phyloP scores from a whole-genome alignment of 2,888 invertebrate genomes.

The Drosophila neonasuta region DNA sequence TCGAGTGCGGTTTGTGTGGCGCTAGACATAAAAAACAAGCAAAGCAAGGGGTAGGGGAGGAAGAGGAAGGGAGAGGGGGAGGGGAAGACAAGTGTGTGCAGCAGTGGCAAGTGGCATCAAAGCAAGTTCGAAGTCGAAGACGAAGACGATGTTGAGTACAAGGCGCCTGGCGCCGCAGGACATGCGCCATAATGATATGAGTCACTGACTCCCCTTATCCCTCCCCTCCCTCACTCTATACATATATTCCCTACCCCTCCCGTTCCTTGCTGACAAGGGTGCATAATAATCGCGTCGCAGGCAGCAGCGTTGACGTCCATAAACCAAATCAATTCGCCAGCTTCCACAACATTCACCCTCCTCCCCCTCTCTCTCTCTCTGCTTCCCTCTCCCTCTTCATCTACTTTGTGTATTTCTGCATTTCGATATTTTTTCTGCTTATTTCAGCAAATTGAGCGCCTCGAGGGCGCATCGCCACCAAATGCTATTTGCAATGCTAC shows the following conservation, averaged over 20 bases:
- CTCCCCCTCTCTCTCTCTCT: neutral
- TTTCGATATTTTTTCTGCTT: slow-evolving; percentile 57
- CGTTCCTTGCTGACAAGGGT: slow-evolving; percentile 41
- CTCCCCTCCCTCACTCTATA: neutral
- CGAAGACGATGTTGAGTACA: neutral
- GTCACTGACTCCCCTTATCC: slow-evolving; percentile 60
- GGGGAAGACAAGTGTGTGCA: neutral
- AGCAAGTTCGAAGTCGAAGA: slow-evolving; percentile 10
- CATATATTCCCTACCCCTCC: too few relatives aligned
- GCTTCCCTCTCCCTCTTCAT: neutral
- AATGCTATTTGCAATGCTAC: slow-evolving; percentile 51
- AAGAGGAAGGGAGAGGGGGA: neutral
- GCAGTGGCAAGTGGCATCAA: slow-evolving; percentile 53
- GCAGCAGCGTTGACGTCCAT: slow-evolving; percentile 69
- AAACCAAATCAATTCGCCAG: slow-evolving; percentile 72
- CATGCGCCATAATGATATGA: slow-evolving; percentile 75
- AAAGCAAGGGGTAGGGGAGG: slow-evolving; percentile 13
- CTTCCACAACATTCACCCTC: slow-evolving; percentile 2
- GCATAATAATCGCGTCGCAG: slow-evolving; percentile 71
- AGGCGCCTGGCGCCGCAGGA: slow-evolving; percentile 71
- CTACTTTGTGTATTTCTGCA: slow-evolving; percentile 8
- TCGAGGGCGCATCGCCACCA: slow-evolving; percentile 41
- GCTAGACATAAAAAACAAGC: slow-evolving; percentile 62
- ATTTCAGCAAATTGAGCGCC: slow-evolving; percentile 74
- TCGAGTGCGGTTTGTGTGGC: slow-evolving; percentile 68